Conservation (phyloP, 2,113 vertebrate species). For the Eupsittula cactorum region DNA sequence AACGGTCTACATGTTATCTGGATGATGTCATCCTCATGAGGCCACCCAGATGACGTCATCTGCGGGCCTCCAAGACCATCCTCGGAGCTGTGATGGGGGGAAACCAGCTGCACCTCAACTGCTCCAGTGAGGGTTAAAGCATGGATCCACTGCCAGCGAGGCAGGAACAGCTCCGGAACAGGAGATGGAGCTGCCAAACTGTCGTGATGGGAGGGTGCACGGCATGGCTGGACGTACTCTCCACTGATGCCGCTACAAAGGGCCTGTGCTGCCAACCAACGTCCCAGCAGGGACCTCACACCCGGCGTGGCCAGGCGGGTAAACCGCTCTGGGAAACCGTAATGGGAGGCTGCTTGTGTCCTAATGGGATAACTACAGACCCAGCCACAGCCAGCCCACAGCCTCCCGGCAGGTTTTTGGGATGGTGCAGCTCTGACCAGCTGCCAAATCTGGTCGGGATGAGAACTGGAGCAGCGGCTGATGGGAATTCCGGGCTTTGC, state of each 20-base stretch:
- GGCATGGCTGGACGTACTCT: neutral
- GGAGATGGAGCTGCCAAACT: neutral
- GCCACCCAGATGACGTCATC: neutral
- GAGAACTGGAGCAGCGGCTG: neutral
- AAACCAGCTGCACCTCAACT: neutral
- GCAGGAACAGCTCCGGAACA: constrained; percentile 8
- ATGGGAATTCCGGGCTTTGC: neutral
- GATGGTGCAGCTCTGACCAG: neutral
- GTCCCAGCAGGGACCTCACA: neutral
- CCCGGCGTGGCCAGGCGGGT: neutral
- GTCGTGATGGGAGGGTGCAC: rapidly evolving
- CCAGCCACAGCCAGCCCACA: constrained; percentile 45
- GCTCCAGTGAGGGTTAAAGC: neutral
- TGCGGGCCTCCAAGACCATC: neutral
- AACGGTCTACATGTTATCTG: rapidly evolving
- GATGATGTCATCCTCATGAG: neutral
- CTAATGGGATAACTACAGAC: constrained; percentile 78
- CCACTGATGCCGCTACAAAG: neutral
- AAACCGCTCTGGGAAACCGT: constrained; percentile 75
- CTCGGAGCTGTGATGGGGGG: rapidly evolving
- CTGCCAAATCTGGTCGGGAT: neutral
- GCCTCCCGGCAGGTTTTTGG: neutral
- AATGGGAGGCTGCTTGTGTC: constrained; percentile 26
- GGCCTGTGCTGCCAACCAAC: neutral
- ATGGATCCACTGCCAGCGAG: rapidly evolving